Percentiles rank a stretch among this genome's conserved stretches.
These are phyloP conservation scores for Sarcoramphus papa DNA, from an alignment of 2,797 vertebrate species.

Conservation along the genomic window DNA sequence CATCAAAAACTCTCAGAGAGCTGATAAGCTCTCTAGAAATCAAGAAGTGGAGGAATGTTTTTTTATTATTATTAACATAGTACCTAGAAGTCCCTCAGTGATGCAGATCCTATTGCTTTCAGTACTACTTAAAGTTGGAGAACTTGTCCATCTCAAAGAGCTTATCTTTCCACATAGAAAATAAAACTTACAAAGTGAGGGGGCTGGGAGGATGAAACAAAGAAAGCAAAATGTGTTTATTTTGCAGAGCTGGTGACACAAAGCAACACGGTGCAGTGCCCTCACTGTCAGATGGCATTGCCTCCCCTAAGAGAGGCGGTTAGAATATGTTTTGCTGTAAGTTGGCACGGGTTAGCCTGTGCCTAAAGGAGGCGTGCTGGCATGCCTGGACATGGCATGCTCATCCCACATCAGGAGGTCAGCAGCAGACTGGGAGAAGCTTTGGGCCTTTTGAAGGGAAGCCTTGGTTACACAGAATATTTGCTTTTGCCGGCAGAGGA, in stretches of 20 bases:
- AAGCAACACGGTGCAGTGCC: not conserved
- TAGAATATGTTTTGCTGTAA: not conserved
- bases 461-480: not conserved
- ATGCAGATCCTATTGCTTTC: not conserved
- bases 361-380: not conserved
- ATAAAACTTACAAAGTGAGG: not conserved
- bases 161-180: not conserved
- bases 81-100: not conserved
- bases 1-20: not conserved
- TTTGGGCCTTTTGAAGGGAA: not conserved
- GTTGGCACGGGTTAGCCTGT: fast-evolving
- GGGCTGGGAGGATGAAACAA: fast-evolving
- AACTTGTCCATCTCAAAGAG: not conserved
- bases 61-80: not conserved
- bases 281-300: not conserved
- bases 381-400: no score
- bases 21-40: not conserved
- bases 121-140: not conserved
- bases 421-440: fast-evolving
- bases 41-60: not conserved
- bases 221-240: not conserved
- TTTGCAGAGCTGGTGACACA: not conserved
- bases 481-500: not conserved
- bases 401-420: fast-evolving
- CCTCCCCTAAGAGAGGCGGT: not conserved